phyloP scores from a whole-genome alignment of 2,888 invertebrate genomes.

The Heliconius cydno region DNA sequence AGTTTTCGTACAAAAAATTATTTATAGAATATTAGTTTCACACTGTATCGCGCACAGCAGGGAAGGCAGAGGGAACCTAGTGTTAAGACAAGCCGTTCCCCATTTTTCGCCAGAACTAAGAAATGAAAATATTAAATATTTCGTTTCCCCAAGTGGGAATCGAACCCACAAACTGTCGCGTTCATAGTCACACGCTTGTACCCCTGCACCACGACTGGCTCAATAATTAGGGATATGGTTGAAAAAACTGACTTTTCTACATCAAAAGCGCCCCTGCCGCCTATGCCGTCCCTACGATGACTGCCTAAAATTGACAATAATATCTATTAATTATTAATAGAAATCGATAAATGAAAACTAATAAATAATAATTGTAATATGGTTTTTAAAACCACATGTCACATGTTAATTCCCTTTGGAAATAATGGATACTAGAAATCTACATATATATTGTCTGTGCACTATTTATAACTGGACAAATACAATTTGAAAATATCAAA shows the following conservation, averaged over 20 bases:
- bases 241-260: no score
- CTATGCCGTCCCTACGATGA: no score
- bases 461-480: background rate
- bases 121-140: no score
- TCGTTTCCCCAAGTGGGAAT: no score
- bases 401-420: background rate
- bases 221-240: no score
- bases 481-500: conserved; percentile 8
- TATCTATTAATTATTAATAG: no score
- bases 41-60: background rate
- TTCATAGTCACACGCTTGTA: no score
- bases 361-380: background rate
- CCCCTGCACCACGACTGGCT: no score
- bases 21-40: background rate
- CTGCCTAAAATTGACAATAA: no score
- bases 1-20: background rate
- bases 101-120: background rate
- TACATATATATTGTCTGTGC: background rate
- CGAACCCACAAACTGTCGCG: no score
- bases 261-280: no score
- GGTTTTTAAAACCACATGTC: background rate
- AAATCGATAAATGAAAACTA: no score
- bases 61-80: background rate
- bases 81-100: background rate
- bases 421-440: background rate